A percentile compares a stretch with the other conserved stretches of the same genome.
phyloP scores from a whole-genome alignment of 1,140 invertebrate genomes.

The Megalopta genalis region DNA sequence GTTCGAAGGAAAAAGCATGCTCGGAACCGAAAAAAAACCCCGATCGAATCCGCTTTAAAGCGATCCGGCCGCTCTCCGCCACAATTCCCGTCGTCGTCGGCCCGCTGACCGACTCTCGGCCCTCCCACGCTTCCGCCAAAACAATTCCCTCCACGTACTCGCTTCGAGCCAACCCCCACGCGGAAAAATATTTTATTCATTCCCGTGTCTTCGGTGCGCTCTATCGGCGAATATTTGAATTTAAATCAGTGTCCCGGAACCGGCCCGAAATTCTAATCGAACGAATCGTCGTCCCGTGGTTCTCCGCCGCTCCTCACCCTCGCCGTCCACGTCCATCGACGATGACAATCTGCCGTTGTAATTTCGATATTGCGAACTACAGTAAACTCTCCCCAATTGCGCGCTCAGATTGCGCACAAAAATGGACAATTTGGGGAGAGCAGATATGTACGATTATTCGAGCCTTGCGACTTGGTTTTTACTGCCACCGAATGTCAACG shows the following conservation, averaged over 20 bases:
- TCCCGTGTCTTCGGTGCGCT: neutral
- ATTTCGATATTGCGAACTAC: too few relatives aligned
- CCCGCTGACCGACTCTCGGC: neutral
- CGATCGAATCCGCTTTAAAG: neutral
- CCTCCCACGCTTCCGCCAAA: neutral
- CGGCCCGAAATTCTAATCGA: constrained; percentile 11
- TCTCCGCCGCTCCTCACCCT: too few relatives aligned
- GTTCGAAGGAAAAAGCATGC: too few relatives aligned
- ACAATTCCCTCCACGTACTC: constrained; percentile 33
- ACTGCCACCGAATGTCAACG: too few relatives aligned
- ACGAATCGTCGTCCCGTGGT: neutral
- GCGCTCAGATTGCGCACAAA: too few relatives aligned
- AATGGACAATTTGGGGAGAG: too few relatives aligned
- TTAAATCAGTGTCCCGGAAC: neutral
- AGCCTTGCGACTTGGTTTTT: too few relatives aligned
- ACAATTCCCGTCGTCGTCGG: neutral
- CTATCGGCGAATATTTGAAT: constrained; percentile 4
- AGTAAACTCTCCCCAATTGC: too few relatives aligned
- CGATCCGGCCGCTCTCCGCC: neutral
- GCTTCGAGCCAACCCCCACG: neutral
- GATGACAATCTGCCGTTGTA: too few relatives aligned
- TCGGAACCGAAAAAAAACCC: neutral
- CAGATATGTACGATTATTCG: too few relatives aligned
- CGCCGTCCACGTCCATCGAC: too few relatives aligned
- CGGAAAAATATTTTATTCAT: constrained; percentile 27